phyloP scores from a whole-genome alignment of 2,888 invertebrate genomes.

The Pimpla rufipes region DNA sequence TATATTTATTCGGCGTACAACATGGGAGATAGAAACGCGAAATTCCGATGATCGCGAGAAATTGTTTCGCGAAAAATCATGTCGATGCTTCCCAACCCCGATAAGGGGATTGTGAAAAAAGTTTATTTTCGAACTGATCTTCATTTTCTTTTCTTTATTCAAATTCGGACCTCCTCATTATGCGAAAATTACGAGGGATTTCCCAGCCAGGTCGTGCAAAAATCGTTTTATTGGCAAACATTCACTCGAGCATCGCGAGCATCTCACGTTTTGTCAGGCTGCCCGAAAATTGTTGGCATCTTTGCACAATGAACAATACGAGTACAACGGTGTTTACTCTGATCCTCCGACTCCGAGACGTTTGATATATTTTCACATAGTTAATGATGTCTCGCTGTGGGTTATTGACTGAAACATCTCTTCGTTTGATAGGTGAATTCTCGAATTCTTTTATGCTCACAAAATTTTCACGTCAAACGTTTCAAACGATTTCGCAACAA shows the following conservation, averaged over 20 bases:
- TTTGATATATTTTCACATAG: conserved; percentile 15
- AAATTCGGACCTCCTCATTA: conserved; percentile 36
- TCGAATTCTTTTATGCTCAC: not conserved
- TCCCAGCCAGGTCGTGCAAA: conserved; percentile 36
- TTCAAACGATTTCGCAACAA: conserved; percentile 12
- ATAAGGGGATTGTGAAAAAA: conserved; percentile 3
- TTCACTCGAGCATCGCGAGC: conserved; percentile 28
- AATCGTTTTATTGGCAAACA: conserved; percentile 48
- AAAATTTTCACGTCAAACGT: not conserved
- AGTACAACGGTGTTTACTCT: not conserved
- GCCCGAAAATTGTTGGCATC: conserved; percentile 58
- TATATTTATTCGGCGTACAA: conserved; percentile 51
- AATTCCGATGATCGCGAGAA: not conserved
- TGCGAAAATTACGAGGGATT: conserved; percentile 40
- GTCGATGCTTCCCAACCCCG: not conserved
- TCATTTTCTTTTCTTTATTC: not conserved
- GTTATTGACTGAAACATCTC: conserved; percentile 11
- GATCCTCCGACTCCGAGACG: not conserved
- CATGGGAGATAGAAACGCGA: not conserved
- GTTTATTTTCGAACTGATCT: no score
- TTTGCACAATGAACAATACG: conserved; percentile 33
- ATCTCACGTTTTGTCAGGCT: conserved; percentile 54
- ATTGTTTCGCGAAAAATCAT: conserved; percentile 24
- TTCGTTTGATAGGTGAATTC: not conserved
- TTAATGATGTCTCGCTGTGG: conserved; percentile 1